phyloP scores from a whole-genome alignment of 2,797 vertebrate species.

The Phoeniculus purpureus region DNA sequence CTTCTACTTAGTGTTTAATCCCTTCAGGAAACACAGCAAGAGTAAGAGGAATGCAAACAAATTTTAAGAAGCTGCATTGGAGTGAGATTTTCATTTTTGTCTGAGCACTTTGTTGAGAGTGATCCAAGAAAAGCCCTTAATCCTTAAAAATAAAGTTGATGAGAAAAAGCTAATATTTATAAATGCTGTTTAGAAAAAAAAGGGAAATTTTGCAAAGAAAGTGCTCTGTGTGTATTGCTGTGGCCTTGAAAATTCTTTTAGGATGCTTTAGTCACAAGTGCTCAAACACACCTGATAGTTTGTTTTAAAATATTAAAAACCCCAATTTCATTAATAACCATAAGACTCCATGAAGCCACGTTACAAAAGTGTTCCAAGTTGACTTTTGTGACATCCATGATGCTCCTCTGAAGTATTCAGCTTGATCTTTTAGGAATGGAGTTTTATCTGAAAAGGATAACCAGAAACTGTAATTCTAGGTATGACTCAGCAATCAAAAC shows the following conservation, averaged over 20 bases:
- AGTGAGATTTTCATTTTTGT: constrained; percentile 22
- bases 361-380: neutral
- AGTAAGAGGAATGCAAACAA: constrained; percentile 46
- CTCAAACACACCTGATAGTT: neutral
- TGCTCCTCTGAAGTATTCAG: neutral
- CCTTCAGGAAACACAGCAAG: constrained; percentile 40
- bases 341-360: neutral
- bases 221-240: neutral
- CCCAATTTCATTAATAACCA: neutral
- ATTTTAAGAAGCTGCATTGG: constrained; percentile 3
- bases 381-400: neutral
- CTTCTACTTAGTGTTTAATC: constrained; percentile 36
- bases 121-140: neutral
- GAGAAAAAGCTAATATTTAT: neutral
- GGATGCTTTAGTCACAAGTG: neutral
- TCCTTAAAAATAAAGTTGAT: neutral
- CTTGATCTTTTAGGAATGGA: neutral
- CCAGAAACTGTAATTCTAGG: neutral
- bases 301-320: neutral
- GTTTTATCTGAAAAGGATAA: neutral
- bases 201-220: neutral
- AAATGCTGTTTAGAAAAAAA: neutral
- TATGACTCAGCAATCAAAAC: neutral
- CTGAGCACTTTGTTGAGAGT: neutral
- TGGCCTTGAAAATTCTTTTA: neutral